Percentiles rank a stretch among this genome's conserved stretches.
phyloP scores from a whole-genome alignment of 2,797 vertebrate genomes.

The Chromobotia macracanthus region DNA sequence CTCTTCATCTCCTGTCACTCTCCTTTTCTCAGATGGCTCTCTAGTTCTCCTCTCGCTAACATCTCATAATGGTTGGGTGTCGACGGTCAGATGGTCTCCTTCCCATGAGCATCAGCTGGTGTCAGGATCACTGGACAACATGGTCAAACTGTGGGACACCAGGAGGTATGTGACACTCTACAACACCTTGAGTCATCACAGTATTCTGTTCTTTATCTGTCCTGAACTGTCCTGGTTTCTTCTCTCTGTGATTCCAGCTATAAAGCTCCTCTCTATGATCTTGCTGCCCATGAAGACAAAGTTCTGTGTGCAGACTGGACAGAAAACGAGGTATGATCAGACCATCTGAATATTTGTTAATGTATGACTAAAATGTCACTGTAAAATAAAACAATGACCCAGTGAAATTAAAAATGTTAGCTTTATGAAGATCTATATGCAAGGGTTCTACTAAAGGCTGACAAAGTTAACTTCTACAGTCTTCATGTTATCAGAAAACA shows the following conservation, averaged over 20 bases:
- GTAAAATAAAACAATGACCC: neutral
- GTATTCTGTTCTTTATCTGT: neutral
- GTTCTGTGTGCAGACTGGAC: constrained; percentile 97
- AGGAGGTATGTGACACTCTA: constrained; percentile 82
- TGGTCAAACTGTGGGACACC: constrained; percentile 97
- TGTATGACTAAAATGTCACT: neutral
- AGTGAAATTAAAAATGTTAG: too few relatives aligned
- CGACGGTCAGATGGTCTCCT: constrained; percentile 93
- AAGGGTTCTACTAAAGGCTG: too few relatives aligned
- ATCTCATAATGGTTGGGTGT: constrained; percentile 97
- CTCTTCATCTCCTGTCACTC: neutral
- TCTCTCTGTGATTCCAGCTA: constrained; percentile 74
- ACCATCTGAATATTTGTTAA: neutral
- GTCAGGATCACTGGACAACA: constrained; percentile 93
- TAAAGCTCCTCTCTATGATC: constrained; percentile 94
- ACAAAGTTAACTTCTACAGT: too few relatives aligned
- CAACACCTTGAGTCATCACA: neutral
- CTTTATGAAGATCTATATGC: too few relatives aligned
- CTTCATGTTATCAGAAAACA: too few relatives aligned
- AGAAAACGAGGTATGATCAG: constrained; percentile 88
- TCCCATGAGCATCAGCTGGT: constrained; percentile 91
- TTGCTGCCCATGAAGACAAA: constrained; percentile 96
- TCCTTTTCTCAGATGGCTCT: constrained; percentile 84
- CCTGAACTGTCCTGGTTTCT: neutral
- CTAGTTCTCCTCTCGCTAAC: constrained; percentile 91